Base-by-base conservation (phyloP, 1,140 invertebrate species). In the Campodea augens region DNA sequence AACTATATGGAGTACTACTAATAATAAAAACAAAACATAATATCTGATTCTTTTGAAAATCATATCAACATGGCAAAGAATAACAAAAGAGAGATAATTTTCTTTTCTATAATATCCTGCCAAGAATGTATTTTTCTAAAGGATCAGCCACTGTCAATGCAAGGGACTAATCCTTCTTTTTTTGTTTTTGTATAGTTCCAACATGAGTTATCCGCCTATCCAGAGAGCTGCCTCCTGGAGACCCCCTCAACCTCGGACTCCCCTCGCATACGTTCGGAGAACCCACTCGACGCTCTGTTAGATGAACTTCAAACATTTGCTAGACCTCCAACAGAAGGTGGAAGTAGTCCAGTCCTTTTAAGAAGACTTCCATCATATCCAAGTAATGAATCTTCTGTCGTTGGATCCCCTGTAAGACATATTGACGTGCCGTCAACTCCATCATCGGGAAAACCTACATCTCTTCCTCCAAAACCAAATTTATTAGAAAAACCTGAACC, bases 201-300 rank as follows among this genome's bases (percentile, higher is more conserved):
- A 32, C 27, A 32, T 32, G 7, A 32, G 27, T 59, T 69, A 64
- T 56, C 64, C 70, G 54, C 70, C 68, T 57, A 67, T 70, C 65
- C 67, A 67, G 64, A 71, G 73, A 67, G 64, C 64, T 59, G 60
- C 66, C 52, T 68, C 70, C 54, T 75, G 77, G 73, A 71, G 66
- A 69, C 64, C 66, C 49, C 64, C 65, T 53, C 73, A 38, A 52
- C 68, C 67, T 60, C 72, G 67, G 62, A 71, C 63, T 25, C 32
- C n/a, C 54, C 66, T 68, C 59, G 62, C 61, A 66, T 75, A 66
- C 74, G 78, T 71, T 66, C 77, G 71, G 83, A 88, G 77, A 89
- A 87, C 77, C 81, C 84, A 74, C 81, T 90, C 77, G 85, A 91
- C 77, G 81, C 82, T 76, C 64, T 91, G 77, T 62, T 91, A 83